Percentiles rank a stretch among this genome's conserved stretches.
phyloP scores from a whole-genome alignment of 2,113 vertebrate species.

The Aptenodytes patagonicus region DNA sequence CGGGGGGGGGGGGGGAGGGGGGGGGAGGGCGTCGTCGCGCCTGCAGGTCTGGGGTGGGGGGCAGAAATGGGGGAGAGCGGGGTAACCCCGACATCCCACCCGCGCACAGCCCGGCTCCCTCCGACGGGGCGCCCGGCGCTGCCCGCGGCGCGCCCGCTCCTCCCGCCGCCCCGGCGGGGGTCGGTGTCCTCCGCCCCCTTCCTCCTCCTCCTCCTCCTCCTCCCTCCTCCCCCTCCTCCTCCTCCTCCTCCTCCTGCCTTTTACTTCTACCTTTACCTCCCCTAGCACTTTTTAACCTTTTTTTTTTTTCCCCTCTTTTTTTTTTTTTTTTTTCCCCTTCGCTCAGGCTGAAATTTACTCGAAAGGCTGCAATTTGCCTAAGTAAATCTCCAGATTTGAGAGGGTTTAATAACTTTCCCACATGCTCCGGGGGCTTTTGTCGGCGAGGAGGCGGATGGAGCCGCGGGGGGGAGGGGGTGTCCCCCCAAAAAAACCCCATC shows the following conservation, averaged over 20 bases:
- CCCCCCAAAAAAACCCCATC: background rate
- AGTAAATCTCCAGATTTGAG: constrained; percentile 23
- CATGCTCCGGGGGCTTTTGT: constrained; percentile 26
- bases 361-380: background rate
- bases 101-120: too few species aligned
- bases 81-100: too few species aligned
- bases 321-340: background rate
- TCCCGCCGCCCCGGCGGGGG: too few species aligned
- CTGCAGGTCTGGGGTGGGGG: too few species aligned
- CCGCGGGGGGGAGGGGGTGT: background rate
- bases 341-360: background rate
- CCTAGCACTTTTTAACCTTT: background rate
- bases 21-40: too few species aligned
- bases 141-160: too few species aligned
- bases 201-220: background rate
- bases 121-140: too few species aligned
- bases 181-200: too few species aligned
- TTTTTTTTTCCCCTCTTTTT: rapidly evolving
- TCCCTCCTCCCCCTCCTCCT: background rate
- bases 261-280: background rate
- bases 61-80: too few species aligned
- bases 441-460: background rate
- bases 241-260: background rate
- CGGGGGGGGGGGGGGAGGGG: too few species aligned
- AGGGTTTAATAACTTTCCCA: constrained; percentile 50